Base-by-base conservation (phyloP, 2,113 vertebrate genomes). In the Gadus macrocephalus region DNA sequence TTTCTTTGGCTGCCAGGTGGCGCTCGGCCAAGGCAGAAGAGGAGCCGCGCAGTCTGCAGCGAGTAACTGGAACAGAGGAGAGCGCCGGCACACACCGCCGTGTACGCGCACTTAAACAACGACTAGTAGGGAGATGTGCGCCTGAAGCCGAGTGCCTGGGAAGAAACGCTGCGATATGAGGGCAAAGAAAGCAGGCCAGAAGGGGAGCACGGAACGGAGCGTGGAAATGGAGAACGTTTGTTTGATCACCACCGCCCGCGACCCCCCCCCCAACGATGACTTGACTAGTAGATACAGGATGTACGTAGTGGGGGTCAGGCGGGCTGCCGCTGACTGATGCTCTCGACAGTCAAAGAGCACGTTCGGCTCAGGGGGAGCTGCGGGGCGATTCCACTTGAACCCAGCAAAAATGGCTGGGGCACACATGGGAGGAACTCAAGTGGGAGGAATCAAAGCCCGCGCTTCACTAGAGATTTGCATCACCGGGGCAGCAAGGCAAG, bases 1-100 rank as follows among this genome's bases (percentile, higher is more conserved):
- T 93, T 93, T 92, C 84, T 92, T 90, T 89, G 85, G 81, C 77
- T 93, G 92, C 92, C 92, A 92, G 83, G 89, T 92, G 92, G 92
- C 89, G 72, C 15, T 0, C 63, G 67, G 91, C 92, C 92, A 92
- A 90, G 85, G 76, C 78, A 73, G 76, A 78, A 70, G 84, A 92
- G 92, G 91, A 93, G 91, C 91, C 91, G 62, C 15, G 68, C 73
- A 92, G 92, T 93, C 92, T 92, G 91, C 85, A 88, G 82, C 90
- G 89, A 86, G 85, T 89, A 89, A 91, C 87, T 89, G 85, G 86
- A 91, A 90, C 87, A 88, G 86, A 88, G 56, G 67, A 70, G 63
- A 84, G 87, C 27, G 69, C 80, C 77, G 77, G 83, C 86, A 87
- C 77, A 60, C 75, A 64, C 76, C 64, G 62, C 22, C 61, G 42